Percentiles rank a stretch among this genome's conserved stretches.
These are phyloP conservation scores for Pitta sordida DNA, from an alignment of 2,113 vertebrate genomes.

Conservation along the genomic window DNA sequence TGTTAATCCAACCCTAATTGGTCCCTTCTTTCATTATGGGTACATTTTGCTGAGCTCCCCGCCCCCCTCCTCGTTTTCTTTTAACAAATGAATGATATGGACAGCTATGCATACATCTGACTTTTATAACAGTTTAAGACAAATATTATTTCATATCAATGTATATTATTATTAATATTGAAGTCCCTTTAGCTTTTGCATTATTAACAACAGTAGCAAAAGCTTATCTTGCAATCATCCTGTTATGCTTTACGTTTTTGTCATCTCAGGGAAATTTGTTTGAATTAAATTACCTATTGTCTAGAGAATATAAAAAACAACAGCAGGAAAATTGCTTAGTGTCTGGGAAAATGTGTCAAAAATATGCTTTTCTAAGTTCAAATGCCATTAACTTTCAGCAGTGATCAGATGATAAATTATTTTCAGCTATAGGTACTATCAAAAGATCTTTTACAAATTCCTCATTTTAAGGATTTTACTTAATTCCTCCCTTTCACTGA, in stretches of 20 bases:
- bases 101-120: slow-evolving; percentile 66
- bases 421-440: slow-evolving; percentile 54
- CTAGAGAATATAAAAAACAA: slow-evolving; percentile 50
- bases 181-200: slow-evolving; percentile 46
- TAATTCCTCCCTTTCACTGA: slow-evolving; percentile 79
- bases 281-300: slow-evolving; percentile 65
- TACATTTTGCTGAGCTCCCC: slow-evolving; percentile 79
- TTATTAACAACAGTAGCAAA: slow-evolving; percentile 41
- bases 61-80: not conserved
- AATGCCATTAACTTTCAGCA: slow-evolving; percentile 9
- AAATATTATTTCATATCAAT: slow-evolving; percentile 47
- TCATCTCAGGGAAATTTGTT: slow-evolving; percentile 43
- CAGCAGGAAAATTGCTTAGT: slow-evolving; percentile 37
- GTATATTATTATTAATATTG: slow-evolving; percentile 58
- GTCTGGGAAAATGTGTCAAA: slow-evolving; percentile 16
- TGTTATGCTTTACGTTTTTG: slow-evolving; percentile 43
- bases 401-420: slow-evolving; percentile 57
- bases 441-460: slow-evolving; percentile 76
- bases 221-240: slow-evolving; percentile 30
- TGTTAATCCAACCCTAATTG: slow-evolving; percentile 99
- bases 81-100: slow-evolving; percentile 74
- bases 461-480: slow-evolving; percentile 78
- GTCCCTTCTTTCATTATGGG: slow-evolving; percentile 90
- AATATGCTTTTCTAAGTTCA: slow-evolving; percentile 26
- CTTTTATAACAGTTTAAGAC: slow-evolving; percentile 61